Percentiles rank a stretch among this genome's conserved stretches.
phyloP scores from a whole-genome alignment of 1,140 invertebrate genomes.

The Hesperophylax magnus region DNA sequence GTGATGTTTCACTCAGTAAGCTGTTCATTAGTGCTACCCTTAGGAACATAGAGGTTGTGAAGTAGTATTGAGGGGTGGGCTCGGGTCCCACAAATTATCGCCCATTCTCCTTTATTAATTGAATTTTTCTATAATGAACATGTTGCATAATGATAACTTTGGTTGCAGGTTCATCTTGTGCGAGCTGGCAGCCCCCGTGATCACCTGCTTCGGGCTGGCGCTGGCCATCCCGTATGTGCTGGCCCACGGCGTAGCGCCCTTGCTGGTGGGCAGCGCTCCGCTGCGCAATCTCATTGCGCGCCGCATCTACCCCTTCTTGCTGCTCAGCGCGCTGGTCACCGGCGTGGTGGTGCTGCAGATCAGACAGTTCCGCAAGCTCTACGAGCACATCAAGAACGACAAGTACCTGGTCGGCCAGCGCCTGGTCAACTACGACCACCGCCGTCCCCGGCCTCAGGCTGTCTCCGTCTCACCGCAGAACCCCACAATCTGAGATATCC shows the following conservation, averaged over 20 bases:
- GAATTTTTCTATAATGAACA: no score
- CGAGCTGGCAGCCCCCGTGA: slow-evolving; percentile 90
- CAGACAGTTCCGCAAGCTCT: slow-evolving; percentile 92
- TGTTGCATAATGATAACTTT: no score
- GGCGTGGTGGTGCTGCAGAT: slow-evolving; percentile 86
- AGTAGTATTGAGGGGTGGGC: no score
- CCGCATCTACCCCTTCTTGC: slow-evolving; percentile 92
- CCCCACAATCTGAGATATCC: neutral
- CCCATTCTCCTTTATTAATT: no score
- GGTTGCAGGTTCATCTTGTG: slow-evolving; percentile 80
- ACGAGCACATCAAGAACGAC: slow-evolving; percentile 99
- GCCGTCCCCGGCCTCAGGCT: slow-evolving; percentile 72
- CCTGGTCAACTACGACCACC: slow-evolving; percentile 95
- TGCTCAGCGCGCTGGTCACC: slow-evolving; percentile 79
- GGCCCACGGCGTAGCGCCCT: slow-evolving; percentile 86
- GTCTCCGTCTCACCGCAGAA: slow-evolving; percentile 16
- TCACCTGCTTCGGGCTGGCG: slow-evolving; percentile 88
- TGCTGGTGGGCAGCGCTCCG: slow-evolving; percentile 81
- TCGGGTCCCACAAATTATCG: no score
- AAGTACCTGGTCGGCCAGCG: slow-evolving; percentile 97
- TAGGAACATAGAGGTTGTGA: no score
- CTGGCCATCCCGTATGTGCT: slow-evolving; percentile 92
- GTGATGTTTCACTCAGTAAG: no score
- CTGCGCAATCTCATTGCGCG: slow-evolving; percentile 85
- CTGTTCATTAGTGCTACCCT: no score